Base-by-base conservation (phyloP, 2,888 invertebrate species). In the Panorpa germanica region DNA sequence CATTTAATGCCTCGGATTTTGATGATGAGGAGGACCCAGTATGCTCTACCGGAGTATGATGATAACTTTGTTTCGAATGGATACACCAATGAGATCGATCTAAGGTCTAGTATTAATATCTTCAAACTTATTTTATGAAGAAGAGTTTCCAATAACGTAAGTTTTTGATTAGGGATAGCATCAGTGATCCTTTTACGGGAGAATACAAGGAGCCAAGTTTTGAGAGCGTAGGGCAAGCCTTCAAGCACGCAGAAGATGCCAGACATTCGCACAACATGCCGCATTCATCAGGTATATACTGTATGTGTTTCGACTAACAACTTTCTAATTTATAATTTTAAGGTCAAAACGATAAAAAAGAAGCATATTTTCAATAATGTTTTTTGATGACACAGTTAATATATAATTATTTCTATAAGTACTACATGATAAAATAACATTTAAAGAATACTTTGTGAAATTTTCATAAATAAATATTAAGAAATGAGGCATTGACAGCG, bases 11-110 rank as follows among this genome's bases (percentile, higher is more conserved):
- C 93, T 1, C 73, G 81, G 40, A 54, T 88, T 15, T 63, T 93
- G 44, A 77, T 88, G 65, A 90, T 93, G 82, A 64, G 85, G 31
- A 63, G 90, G 38, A 88, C 90, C 9, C 80, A 81, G 38, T 86
- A 85, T 48, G 72, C 80, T 1, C 57, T 82, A 18, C 78, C 80
- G 1, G 82, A 83, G 46, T 83, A 82, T 43, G 82, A 82, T 42
- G 80, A 81, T 39, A 68, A 70, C 31, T 72, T 71, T 42, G 70
- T 75, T 19, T 80, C 81, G 23, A 72, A 77, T 39, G 78, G 77
- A 11, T 82, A 80, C 45, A 73, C 76, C 18, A 80, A 75, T 44
- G 83, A 82, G 46, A 62, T 81, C 47, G 82, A 83, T 45, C 73
- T 80, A 56, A 75, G 81, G 81, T 81, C 50, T 14, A 31, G 13